Evolutionary conservation across 2,113 vertebrate genomes (phyloP), one percentile per base, ranked within the genome.

Genomic region (Corythaeola cristata): DNA sequence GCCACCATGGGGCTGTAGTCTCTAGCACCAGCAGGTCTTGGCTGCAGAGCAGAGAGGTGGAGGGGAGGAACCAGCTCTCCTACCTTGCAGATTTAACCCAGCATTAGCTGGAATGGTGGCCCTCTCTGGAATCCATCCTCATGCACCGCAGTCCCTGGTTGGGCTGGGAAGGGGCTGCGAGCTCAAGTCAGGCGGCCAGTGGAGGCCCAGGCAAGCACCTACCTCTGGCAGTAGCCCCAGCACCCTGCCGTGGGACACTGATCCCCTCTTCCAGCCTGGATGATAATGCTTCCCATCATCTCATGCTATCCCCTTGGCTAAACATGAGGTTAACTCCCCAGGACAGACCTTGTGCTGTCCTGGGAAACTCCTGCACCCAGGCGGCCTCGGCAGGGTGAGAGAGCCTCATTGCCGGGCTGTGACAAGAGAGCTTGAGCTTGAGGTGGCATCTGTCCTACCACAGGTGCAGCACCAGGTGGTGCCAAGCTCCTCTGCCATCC

Each of bases 381-480:
- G 21, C 87, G 84, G 13, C 8, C 19, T 39, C 50, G 32, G 30
- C 16, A 32, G 26, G 24, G 18, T 44, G 59, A 56, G 26, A 68
- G 11, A 10, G 8, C 30, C 37, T 24, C 44, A 5, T 1, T 5
- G 26, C 18, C 1, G 3, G 26, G 18, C 67, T 82, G 71, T 55
- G 55, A 81, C 50, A 66, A 35, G n/a, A 3, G 2, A 58, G 11
- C 14, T 3, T 12, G 53, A 81, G 32, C 39, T 35, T 15, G 39
- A 71, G 45, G 39, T 91, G 75, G 39, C 63, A 77, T 90, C 79
- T 94, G 95, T 69, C 88, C 85, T 95, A 89, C 5, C 58, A 13
- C 73, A 82, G 84, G 77, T 72, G 53, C 56, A 89, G 94, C 84
- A 88, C 30, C 85, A 94, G 91, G 96, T 94, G 94, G 93, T 95